Evolutionary conservation across 2,888 invertebrate genomes (phyloP).

Genomic region (Oscheius sp.): DNA sequence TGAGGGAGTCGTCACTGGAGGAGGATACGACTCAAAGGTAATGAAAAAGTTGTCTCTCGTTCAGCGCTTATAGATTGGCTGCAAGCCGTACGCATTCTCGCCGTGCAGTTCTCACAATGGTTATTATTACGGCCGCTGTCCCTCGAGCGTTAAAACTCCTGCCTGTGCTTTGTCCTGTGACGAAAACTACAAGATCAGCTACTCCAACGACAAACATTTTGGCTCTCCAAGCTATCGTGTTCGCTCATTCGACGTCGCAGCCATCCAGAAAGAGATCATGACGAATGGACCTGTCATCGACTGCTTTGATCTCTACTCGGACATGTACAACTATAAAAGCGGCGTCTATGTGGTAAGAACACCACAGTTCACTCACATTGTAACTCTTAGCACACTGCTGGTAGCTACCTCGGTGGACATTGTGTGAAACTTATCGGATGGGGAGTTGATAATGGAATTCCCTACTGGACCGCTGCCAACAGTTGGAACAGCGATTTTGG

Average conservation of each 20-base stretch:
- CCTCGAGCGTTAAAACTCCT: conserved; percentile 81
- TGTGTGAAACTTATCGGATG: conserved; percentile 19
- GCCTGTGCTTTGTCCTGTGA: conserved; percentile 81
- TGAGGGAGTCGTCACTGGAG: conserved; percentile 87
- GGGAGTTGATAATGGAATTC: conserved; percentile 20
- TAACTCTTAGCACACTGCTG: conserved; percentile 14
- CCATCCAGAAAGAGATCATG: conserved; percentile 11
- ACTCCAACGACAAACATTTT: conserved; percentile 82
- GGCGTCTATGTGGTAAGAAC: conserved; percentile 16
- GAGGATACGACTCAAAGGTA: conserved; percentile 75
- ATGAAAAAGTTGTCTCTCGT: too few relatives aligned
- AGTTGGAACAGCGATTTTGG: conserved; percentile 22
- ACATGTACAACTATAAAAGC: conserved; percentile 7
- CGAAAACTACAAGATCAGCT: conserved; percentile 80
- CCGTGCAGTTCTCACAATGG: conserved; percentile 89
- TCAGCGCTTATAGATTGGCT: conserved; percentile 78
- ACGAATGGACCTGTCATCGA: conserved; percentile 15
- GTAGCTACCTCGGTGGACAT: conserved; percentile 18
- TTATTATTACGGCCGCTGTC: conserved; percentile 72
- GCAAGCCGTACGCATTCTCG: conserved; percentile 86
- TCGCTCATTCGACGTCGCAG: background rate
- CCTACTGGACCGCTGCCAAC: conserved; percentile 19
- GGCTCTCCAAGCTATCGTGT: conserved; percentile 75
- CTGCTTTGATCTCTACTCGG: conserved; percentile 22
- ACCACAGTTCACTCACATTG: background rate